These are phyloP conservation scores for Paelopatides confundens DNA, from an alignment of 53 echinoderm and acorn worm species.

Conservation along the genomic window DNA sequence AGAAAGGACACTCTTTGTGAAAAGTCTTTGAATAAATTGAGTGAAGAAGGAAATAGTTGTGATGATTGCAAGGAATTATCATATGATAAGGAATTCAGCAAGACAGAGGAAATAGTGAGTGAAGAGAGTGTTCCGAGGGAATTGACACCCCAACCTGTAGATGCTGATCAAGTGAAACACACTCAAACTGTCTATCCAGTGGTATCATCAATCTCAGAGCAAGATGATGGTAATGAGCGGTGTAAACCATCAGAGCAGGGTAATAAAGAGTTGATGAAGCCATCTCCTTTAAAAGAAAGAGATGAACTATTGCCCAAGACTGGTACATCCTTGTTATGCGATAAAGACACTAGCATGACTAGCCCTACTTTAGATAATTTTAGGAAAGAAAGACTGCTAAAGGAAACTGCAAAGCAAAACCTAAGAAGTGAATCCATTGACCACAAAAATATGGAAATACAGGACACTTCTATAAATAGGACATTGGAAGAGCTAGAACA, in stretches of 20 bases:
- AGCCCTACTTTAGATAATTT: not conserved
- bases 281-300: not conserved
- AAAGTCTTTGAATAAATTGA: no score
- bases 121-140: no score
- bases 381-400: not conserved
- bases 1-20: no score
- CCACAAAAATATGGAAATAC: no score
- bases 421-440: not conserved
- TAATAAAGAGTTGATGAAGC: not conserved
- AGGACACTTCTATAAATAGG: not conserved
- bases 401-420: not conserved
- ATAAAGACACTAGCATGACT: not conserved
- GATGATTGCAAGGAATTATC: no score
- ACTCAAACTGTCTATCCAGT: not conserved
- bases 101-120: no score
- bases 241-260: not conserved
- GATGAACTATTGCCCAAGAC: not conserved
- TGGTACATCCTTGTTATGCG: not conserved
- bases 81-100: no score
- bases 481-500: not conserved
- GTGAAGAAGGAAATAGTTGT: no score
- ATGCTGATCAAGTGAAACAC: not conserved
- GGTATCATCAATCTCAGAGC: not conserved
- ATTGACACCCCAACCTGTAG: no score
- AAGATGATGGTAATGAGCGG: not conserved